Evolutionary conservation across 2,888 invertebrate species (phyloP).

Genomic region (Zaprionus obscuricornis): DNA sequence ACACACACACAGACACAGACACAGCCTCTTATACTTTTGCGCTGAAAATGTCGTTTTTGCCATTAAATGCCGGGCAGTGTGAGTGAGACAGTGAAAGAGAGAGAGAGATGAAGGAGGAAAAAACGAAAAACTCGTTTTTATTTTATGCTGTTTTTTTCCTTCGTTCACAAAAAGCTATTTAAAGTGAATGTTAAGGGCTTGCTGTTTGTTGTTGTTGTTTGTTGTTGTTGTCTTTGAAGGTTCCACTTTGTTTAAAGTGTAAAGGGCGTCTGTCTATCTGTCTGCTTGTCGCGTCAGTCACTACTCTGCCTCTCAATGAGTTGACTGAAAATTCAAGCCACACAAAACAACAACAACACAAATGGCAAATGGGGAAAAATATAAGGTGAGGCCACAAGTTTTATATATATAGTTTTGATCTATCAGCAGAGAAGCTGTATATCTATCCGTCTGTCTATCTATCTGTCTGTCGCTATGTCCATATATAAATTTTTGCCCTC

Average conservation of each 20-base stretch:
- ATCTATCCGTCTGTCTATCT: too few species aligned
- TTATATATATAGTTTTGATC: conserved; percentile 22
- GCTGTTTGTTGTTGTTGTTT: background rate
- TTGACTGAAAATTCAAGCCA: conserved; percentile 35
- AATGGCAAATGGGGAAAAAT: background rate
- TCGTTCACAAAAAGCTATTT: conserved; percentile 56
- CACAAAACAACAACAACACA: conserved; percentile 15
- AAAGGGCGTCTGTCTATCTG: too few species aligned
- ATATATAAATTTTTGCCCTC: too few species aligned
- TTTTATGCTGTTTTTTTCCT: conserved; percentile 9
- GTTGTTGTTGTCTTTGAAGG: conserved; percentile 10
- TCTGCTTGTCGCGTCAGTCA: too few species aligned
- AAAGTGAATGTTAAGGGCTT: conserved; percentile 75
- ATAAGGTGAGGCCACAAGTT: background rate
- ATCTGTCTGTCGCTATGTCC: too few species aligned
- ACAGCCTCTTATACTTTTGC: too few species aligned
- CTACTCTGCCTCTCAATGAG: conserved; percentile 32
- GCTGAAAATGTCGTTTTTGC: conserved; percentile 68
- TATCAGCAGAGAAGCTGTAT: too few species aligned
- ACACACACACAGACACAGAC: too few species aligned
- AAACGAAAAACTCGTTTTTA: conserved; percentile 69
- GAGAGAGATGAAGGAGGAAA: too few species aligned
- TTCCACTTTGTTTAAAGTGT: background rate
- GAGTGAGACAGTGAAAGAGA: too few species aligned
- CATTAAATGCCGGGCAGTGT: conserved; percentile 59